Evolutionary conservation across 1,140 invertebrate species (phyloP).

Genomic region (Procambarus virginalis): DNA sequence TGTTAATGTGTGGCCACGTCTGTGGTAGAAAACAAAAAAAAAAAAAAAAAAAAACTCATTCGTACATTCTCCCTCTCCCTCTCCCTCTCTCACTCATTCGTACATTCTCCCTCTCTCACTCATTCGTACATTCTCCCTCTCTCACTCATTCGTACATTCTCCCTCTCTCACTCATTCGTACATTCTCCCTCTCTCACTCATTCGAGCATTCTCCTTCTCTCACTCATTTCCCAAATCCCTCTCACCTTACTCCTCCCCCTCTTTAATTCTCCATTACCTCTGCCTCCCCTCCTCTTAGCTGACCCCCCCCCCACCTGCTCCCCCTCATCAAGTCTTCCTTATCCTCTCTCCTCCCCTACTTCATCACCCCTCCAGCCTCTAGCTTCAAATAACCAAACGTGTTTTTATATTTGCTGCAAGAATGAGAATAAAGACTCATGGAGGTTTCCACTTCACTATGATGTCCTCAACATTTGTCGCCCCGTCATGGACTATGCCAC

Average conservation of each 20-base stretch:
- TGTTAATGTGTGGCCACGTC: no score
- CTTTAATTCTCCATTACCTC: not conserved
- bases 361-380: no score
- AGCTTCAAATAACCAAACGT: no score
- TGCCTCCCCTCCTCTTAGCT: not conserved
- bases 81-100: not conserved
- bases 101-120: not conserved
- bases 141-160: not conserved
- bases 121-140: not conserved
- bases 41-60: no score
- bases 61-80: not conserved
- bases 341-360: no score
- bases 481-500: no score
- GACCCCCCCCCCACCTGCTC: not conserved
- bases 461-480: no score
- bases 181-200: not conserved
- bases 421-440: no score
- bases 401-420: no score
- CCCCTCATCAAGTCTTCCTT: no score
- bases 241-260: not conserved
- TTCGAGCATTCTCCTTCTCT: not conserved
- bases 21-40: no score
- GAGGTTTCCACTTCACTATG: no score
- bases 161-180: not conserved
- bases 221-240: not conserved